Percentiles rank a stretch among this genome's conserved stretches.
Evolutionary conservation across 2,113 vertebrate species (phyloP).

Genomic region (Chionodraco myersi): DNA sequence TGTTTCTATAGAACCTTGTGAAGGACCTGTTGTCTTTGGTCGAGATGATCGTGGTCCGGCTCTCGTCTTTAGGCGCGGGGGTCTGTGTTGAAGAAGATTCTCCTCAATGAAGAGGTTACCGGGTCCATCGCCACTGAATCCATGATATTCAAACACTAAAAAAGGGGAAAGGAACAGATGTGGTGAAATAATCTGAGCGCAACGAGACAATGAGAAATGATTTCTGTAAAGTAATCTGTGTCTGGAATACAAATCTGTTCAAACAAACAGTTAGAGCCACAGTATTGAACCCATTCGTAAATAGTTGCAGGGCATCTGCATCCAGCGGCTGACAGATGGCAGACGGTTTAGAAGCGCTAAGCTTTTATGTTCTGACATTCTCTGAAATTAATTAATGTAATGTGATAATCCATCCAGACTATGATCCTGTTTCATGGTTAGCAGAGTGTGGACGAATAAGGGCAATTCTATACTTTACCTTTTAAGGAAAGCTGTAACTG

Average conservation of each 20-base stretch:
- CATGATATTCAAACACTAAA: conserved; percentile 87
- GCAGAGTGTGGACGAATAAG: not conserved
- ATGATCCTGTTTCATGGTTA: not conserved
- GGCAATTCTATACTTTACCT: not conserved
- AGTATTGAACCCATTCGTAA: not conserved
- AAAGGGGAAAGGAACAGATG: not conserved
- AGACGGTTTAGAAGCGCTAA: not conserved
- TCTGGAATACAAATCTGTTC: not conserved
- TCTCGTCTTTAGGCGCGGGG: conserved; percentile 63
- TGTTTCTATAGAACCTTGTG: not conserved
- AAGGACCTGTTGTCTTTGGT: conserved; percentile 15
- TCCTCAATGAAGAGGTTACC: conserved; percentile 90
- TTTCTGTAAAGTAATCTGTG: not conserved
- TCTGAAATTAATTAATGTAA: not conserved
- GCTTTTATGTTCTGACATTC: not conserved
- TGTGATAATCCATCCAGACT: not conserved
- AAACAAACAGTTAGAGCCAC: not conserved
- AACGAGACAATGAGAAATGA: not conserved
- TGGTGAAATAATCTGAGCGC: not conserved
- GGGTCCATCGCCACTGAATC: conserved; percentile 89
- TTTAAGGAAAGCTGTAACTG: not conserved
- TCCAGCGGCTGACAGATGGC: not conserved
- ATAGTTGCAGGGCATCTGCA: not conserved
- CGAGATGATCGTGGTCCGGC: conserved; percentile 53
- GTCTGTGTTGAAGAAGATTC: conserved; percentile 89